Percentiles rank a stretch among this genome's conserved stretches.
Evolutionary conservation across 2,888 invertebrate genomes (phyloP).

Genomic region (Latrodectus elegans): DNA sequence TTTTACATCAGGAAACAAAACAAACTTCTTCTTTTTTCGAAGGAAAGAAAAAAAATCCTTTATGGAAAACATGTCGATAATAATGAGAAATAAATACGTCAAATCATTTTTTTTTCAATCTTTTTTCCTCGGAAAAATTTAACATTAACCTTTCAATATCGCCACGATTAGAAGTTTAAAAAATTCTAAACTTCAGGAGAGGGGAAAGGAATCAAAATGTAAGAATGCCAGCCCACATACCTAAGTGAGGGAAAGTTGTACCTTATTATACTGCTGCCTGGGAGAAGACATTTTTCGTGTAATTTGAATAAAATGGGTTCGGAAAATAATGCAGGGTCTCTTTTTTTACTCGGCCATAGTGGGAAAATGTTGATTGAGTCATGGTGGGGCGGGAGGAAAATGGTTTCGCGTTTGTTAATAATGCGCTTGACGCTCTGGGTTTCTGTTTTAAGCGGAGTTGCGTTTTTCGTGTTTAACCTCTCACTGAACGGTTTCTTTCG

Average conservation of each 20-base stretch:
- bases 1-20: no score
- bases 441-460: conserved; percentile 6
- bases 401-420: conserved; percentile 34
- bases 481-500: neutral
- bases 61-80: neutral
- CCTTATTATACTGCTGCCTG: conserved; percentile 27
- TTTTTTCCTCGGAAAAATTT: no score
- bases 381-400: neutral
- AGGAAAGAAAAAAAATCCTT: neutral
- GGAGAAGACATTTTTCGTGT: neutral
- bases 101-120: no score
- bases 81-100: no score
- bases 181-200: no score
- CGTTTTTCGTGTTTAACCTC: conserved; percentile 41
- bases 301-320: conserved; percentile 16
- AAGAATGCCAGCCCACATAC: neutral
- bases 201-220: no score
- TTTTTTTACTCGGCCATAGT: neutral
- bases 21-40: no score
- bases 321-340: neutral
- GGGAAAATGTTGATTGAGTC: conserved; percentile 28
- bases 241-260: neutral
- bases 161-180: no score
- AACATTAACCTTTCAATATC: no score
- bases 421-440: conserved; percentile 17